These are phyloP conservation scores for Vollenhovia emeryi DNA, from an alignment of 1,140 invertebrate genomes.

Conservation along the genomic window DNA sequence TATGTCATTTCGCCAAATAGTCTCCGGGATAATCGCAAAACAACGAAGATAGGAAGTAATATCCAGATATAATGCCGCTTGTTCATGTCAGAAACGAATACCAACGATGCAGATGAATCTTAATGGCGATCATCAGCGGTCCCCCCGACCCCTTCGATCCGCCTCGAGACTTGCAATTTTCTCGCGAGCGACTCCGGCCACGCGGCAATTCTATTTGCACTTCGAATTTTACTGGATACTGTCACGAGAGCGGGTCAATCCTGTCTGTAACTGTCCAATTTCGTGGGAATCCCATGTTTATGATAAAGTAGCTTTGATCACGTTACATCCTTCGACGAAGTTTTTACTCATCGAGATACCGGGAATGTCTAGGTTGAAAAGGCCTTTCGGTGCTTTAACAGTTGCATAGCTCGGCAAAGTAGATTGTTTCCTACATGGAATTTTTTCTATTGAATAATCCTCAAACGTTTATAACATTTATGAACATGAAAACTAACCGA, in stretches of 20 bases:
- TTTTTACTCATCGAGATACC: constrained; percentile 2
- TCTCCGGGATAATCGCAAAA: constrained; percentile 9
- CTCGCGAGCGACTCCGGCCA: constrained; percentile 72
- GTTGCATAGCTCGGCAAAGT: background rate
- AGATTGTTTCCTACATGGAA: background rate
- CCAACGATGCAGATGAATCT: constrained; percentile 67
- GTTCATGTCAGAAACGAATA: constrained; percentile 77
- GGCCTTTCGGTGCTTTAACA: background rate
- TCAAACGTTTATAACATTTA: background rate
- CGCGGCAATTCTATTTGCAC: constrained; percentile 80
- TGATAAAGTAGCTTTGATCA: constrained; percentile 46
- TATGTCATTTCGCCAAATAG: constrained; percentile 8
- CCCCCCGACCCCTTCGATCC: constrained; percentile 71
- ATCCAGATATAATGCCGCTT: constrained; percentile 26
- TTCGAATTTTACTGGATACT: constrained; percentile 80
- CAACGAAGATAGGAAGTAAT: constrained; percentile 16
- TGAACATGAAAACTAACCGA: background rate
- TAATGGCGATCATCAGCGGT: constrained; percentile 73
- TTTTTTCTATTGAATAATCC: background rate
- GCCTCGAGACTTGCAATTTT: constrained; percentile 77
- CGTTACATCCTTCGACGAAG: constrained; percentile 41
- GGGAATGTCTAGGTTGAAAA: constrained; percentile 28
- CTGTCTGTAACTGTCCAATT: constrained; percentile 16
- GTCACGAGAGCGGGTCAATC: constrained; percentile 73
- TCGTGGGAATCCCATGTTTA: constrained; percentile 32